Base-by-base conservation (phyloP, 1,140 invertebrate species). In the Battus philenor region DNA sequence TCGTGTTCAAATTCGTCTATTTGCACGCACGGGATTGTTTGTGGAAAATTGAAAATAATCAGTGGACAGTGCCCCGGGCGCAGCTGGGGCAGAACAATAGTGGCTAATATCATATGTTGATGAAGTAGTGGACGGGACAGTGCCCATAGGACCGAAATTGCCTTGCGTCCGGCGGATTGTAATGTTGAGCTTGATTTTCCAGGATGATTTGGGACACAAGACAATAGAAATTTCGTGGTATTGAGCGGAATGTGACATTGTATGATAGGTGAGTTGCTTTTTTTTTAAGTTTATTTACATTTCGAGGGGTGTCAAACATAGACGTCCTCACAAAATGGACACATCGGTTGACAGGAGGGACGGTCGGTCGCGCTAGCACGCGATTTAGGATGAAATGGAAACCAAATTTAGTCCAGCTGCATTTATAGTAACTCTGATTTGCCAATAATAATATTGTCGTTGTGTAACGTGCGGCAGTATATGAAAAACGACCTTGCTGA, bases 201-300 rank as follows among this genome's bases (percentile, higher is more conserved):
- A 80, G 63, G 73, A 84, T 84, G 80, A 69, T 73, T 80, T 77
- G 62, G 69, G 51, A 74, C 67, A 77, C 62, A 57, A 73, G 65
- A 63, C 54, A 71, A 73, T 82, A 79, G 71, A 75, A 71, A 52
- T 74, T 65, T 61, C 75, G 72, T 78, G 71, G 68, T 74, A 81
- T 81, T 84, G 68, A 84, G 74, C 78, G 82, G 80, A 86, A 86
- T 86, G 82, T 86, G 82, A 86, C 80, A 84, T 84, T 75, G 76
- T 73, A 84, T 82, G 72, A 80, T 72, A 86, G 80, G 82, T 86
- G 52, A 75, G 82, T 78, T 44, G 17, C 43, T 51, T 66, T 72
- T 71, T 62, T 66, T 61, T 67, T 61, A 54, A 47, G 65, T 84
- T 85, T 82, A 82, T 85, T 85, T 85, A 82, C 76, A 76, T 81